Conservation (phyloP, 2,888 invertebrate species). For the Coleophora deauratella region DNA sequence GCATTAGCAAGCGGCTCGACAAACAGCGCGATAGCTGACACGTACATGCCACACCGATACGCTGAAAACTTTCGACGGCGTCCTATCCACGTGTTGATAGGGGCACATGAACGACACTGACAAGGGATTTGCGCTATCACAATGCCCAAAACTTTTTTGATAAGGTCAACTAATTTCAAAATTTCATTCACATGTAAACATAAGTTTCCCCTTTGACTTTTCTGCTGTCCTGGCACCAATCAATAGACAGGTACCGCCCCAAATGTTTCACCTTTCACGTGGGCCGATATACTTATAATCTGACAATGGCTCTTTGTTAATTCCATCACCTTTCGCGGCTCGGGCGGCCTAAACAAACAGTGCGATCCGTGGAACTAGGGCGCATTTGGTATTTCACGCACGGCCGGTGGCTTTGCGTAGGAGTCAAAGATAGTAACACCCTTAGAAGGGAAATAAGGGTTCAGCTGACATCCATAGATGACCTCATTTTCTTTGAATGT, state of each 20-base stretch:
- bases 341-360: slow-evolving; percentile 65
- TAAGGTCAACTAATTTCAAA: slow-evolving; percentile 13
- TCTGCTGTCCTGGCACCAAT: slow-evolving; percentile 11
- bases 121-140: slow-evolving; percentile 31
- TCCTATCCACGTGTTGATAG: slow-evolving; percentile 38
- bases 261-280: slow-evolving; percentile 34
- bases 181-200: background rate
- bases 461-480: slow-evolving; percentile 56
- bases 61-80: slow-evolving; percentile 34
- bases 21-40: slow-evolving; percentile 62
- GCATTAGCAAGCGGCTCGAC: slow-evolving; percentile 57
- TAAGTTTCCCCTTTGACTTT: background rate
- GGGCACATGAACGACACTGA: slow-evolving; percentile 37
- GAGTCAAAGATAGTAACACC: slow-evolving; percentile 63
- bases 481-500: slow-evolving; percentile 63
- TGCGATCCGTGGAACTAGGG: slow-evolving; percentile 65
- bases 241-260: slow-evolving; percentile 15
- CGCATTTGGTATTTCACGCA: slow-evolving; percentile 72
- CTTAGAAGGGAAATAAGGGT: slow-evolving; percentile 67
- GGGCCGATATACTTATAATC: slow-evolving; percentile 40
- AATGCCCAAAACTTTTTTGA: slow-evolving; percentile 28
- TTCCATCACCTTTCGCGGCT: slow-evolving; percentile 55
- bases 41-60: slow-evolving; percentile 20
- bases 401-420: slow-evolving; percentile 61
- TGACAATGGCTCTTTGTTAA: slow-evolving; percentile 44